phyloP scores from a whole-genome alignment of 2,888 invertebrate genomes.

The Macrosoma leucophasiata region DNA sequence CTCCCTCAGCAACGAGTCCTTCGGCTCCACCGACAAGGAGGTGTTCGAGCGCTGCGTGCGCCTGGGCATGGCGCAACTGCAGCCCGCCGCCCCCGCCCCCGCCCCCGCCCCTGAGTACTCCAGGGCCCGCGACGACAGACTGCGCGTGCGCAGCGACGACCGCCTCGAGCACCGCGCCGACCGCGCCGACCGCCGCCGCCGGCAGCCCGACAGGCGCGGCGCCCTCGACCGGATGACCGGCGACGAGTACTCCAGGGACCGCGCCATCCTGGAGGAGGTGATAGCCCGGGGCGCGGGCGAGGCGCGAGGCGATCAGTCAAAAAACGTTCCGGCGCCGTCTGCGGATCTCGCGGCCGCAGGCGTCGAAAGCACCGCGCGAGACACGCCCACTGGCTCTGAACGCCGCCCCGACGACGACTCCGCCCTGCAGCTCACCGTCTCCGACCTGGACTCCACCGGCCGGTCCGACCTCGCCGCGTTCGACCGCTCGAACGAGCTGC shows the following conservation, averaged over 20 bases:
- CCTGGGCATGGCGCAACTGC: constrained; percentile 78
- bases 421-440: constrained; percentile 14
- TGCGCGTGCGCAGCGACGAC: constrained; percentile 43
- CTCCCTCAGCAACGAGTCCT: constrained; percentile 68
- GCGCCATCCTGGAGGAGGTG: constrained; percentile 77
- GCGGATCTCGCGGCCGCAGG: constrained; percentile 76
- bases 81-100: too few relatives aligned
- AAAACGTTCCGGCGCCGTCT: constrained; percentile 87
- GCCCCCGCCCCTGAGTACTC: too few relatives aligned
- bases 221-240: constrained; percentile 44
- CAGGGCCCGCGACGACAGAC: constrained; percentile 30
- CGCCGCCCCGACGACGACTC: constrained; percentile 3
- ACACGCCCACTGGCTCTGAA: constrained; percentile 60
- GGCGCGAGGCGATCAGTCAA: constrained; percentile 57
- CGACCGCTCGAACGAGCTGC: constrained; percentile 31
- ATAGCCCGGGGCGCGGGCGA: constrained; percentile 75
- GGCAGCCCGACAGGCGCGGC: constrained; percentile 22
- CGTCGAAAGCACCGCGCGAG: constrained; percentile 54
- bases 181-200: constrained; percentile 31
- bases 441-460: constrained; percentile 14
- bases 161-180: constrained; percentile 27
- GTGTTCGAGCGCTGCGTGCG: constrained; percentile 87
- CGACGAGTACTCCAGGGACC: constrained; percentile 42
- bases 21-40: constrained; percentile 77
- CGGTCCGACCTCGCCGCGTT: constrained; percentile 18